These are phyloP conservation scores for Jaculus jaculus DNA, from an alignment of 2,113 vertebrate genomes.

Conservation along the genomic window DNA sequence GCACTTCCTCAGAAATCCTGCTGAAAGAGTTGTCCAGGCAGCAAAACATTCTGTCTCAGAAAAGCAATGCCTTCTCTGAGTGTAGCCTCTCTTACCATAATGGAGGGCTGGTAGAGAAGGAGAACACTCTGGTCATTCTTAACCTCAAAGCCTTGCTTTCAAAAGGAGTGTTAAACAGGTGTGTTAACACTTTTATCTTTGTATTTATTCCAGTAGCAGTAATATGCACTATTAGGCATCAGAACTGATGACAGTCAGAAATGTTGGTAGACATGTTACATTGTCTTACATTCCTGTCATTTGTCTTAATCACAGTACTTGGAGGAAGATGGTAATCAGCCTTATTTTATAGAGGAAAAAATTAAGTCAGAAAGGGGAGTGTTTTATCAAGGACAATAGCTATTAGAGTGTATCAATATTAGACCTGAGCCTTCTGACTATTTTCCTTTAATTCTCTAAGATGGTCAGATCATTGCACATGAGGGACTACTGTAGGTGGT, in stretches of 20 bases:
- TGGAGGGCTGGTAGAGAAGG: not conserved
- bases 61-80: not conserved
- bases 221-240: not conserved
- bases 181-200: not conserved
- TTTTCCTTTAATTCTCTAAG: not conserved
- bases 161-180: not conserved
- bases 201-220: not conserved
- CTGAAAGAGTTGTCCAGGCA: not conserved
- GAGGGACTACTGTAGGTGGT: not conserved
- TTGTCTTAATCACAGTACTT: not conserved
- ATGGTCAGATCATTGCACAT: not conserved
- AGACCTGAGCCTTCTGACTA: not conserved
- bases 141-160: too few species aligned
- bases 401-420: not conserved
- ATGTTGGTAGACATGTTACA: not conserved
- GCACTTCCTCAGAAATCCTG: not conserved
- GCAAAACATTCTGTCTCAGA: not conserved
- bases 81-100: too few species aligned
- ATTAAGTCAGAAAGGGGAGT: conserved; percentile 34
- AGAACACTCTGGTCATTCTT: not conserved
- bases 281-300: not conserved
- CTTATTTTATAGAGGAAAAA: conserved; percentile 8
- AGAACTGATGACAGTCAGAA: not conserved
- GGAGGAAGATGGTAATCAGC: not conserved
- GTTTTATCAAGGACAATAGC: not conserved